Conservation (phyloP, 2,888 invertebrate species). For the Brachyptera putata region DNA sequence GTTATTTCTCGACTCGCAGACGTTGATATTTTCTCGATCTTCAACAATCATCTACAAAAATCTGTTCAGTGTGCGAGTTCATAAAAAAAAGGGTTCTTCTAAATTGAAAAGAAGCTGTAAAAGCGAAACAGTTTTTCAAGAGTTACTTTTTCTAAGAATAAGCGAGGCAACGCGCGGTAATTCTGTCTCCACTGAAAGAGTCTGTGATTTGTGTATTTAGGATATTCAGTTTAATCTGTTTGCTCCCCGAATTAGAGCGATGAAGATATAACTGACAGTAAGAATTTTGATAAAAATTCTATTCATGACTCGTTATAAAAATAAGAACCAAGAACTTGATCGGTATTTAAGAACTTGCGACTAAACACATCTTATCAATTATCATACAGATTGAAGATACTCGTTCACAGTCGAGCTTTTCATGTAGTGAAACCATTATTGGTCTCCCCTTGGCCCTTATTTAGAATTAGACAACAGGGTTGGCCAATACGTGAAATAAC, state of each 20-base stretch:
- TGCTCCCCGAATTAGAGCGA: neutral
- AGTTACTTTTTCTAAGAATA: neutral
- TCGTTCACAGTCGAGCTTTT: no score
- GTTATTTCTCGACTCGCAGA: neutral
- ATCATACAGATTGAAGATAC: no score
- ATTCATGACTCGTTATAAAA: no score
- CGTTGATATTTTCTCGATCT: neutral
- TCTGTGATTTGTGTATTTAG: slow-evolving; percentile 1
- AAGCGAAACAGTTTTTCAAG: neutral
- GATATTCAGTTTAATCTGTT: neutral
- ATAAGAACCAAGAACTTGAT: no score
- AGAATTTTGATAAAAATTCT: neutral
- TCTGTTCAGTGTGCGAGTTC: neutral
- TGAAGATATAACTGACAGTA: no score
- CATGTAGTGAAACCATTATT: no score
- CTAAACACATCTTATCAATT: no score
- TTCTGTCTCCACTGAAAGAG: neutral
- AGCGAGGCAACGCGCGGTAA: neutral
- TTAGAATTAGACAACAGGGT: no score
- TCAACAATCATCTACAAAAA: neutral
- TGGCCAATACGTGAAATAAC: no score
- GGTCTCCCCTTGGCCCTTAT: no score
- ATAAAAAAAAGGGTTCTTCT: neutral
- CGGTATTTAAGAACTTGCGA: no score
- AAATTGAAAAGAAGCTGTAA: neutral